Evolutionary conservation across 1,140 invertebrate species (phyloP).

Genomic region (Trichogramma pretiosum): DNA sequence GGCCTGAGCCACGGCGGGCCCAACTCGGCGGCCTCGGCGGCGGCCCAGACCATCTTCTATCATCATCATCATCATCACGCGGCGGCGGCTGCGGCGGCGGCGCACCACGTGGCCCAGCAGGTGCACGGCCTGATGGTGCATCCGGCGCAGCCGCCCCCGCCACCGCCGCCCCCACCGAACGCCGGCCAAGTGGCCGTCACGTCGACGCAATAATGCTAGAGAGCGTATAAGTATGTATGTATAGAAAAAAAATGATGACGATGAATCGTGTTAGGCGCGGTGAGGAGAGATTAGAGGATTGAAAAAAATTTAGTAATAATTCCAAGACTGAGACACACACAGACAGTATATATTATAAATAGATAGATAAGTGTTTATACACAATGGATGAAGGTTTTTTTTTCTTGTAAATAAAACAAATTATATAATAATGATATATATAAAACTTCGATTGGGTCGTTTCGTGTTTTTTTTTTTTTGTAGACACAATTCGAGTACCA

Average conservation of each 20-base stretch:
- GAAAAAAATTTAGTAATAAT: no score
- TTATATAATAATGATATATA: no score
- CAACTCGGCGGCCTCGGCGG: constrained; percentile 29
- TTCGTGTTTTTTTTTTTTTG: no score
- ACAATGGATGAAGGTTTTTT: no score
- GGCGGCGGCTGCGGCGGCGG: constrained; percentile 31
- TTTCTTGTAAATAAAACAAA: no score
- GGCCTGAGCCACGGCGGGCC: constrained; percentile 19
- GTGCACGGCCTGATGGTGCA: constrained; percentile 38
- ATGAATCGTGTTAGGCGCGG: no score
- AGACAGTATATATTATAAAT: no score
- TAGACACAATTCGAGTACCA: no score
- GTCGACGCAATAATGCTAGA: constrained; percentile 36
- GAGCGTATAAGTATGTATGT: not conserved
- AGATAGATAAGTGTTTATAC: no score
- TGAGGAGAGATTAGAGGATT: no score
- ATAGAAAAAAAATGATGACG: constrained; percentile 5
- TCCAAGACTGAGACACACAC: no score
- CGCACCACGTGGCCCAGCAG: constrained; percentile 39
- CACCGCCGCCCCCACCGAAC: constrained; percentile 27
- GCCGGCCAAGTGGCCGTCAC: constrained; percentile 27
- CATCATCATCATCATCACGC: constrained; percentile 42
- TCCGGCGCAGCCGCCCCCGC: constrained; percentile 37
- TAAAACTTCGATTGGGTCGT: no score
- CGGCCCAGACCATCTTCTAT: constrained; percentile 42